A percentile compares a stretch with the other conserved stretches of the same genome.
Evolutionary conservation across 1,140 invertebrate species (phyloP).

Genomic region (Cecropterus lyciades): DNA sequence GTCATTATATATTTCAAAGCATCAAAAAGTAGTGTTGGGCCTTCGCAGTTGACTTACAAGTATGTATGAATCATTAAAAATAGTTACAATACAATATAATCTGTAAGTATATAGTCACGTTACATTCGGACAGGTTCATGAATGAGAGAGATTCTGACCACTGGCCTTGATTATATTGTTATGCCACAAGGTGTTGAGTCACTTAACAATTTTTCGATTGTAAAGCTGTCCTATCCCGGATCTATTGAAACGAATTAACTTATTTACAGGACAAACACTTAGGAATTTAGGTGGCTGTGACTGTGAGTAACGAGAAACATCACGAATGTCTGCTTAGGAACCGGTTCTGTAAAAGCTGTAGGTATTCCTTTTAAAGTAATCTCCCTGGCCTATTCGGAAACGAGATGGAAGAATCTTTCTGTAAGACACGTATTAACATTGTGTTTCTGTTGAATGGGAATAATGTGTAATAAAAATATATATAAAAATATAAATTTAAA

Average conservation of each 20-base stretch:
- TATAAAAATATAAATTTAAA: too few species aligned
- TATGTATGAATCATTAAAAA: too few species aligned
- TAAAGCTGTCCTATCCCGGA: neutral
- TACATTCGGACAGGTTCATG: neutral
- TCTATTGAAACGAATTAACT: too few species aligned
- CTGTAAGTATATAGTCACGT: neutral
- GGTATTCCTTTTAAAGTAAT: constrained; percentile 24
- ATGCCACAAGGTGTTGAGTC: neutral
- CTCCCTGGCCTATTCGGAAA: neutral
- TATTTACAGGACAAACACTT: too few species aligned
- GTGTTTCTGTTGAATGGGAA: too few species aligned
- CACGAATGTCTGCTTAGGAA: constrained; percentile 16
- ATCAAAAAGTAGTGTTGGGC: too few species aligned
- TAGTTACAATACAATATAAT: neutral
- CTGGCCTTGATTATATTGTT: neutral
- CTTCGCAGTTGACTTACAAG: too few species aligned
- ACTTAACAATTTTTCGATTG: neutral
- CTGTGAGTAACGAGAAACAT: constrained; percentile 11
- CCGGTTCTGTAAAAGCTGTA: constrained; percentile 21
- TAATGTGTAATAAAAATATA: too few species aligned
- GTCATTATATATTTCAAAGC: too few species aligned
- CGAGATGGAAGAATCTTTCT: constrained; percentile 1
- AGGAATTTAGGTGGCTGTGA: neutral
- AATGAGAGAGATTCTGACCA: neutral
- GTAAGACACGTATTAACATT: too few species aligned